Evolutionary conservation across 2,888 invertebrate genomes (phyloP), one percentile per base, ranked within the genome.

Genomic region (Diachrysia chrysitis): DNA sequence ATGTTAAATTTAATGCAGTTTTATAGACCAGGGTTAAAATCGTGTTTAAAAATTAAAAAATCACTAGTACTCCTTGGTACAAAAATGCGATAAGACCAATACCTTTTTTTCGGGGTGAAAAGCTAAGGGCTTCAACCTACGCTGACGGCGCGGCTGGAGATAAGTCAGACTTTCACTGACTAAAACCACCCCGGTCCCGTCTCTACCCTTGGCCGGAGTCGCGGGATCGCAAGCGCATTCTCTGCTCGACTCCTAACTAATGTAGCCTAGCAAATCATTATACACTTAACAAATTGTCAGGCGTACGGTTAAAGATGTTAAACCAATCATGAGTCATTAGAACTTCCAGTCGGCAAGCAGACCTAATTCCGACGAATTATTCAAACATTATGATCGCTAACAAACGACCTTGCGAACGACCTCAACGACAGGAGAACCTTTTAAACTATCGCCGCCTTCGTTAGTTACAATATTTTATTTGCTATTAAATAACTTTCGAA

Each of bases 401-500:
- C 19, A 32, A 70, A 73, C 86, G 83, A 77, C 90, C 92, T 92
- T 91, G 90, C 82, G 17, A 78, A 81, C 88, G 89, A 83, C 92
- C 93, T 93, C 87, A 88, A 77, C 82, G 82, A 70, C 75, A 78
- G 32, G 10, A 10, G 82, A 86, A 87, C 86, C 84, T 87, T 87
- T 87, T 85, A 81, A 84, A 90, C 90, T 90, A 87, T 91, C 89
- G 86, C 89, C 74, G 66, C 29, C n/a, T n/a, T n/a, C 56, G 57
- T 4, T 10, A 37, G 6, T 4, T 42, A 74, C 73, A 57, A 79
- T 64, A 17, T 67, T 76, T 25, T 42, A 46, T 59, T 55, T 67
- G 56, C 67, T 25, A 42, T 59, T 69, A 35, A 9, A 42, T 57
- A 72, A 55, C 69, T 55, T 21, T 2, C 21, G 25, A 17, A 23